Conservation (phyloP, 2,888 invertebrate species). For the Sipha maydis region DNA sequence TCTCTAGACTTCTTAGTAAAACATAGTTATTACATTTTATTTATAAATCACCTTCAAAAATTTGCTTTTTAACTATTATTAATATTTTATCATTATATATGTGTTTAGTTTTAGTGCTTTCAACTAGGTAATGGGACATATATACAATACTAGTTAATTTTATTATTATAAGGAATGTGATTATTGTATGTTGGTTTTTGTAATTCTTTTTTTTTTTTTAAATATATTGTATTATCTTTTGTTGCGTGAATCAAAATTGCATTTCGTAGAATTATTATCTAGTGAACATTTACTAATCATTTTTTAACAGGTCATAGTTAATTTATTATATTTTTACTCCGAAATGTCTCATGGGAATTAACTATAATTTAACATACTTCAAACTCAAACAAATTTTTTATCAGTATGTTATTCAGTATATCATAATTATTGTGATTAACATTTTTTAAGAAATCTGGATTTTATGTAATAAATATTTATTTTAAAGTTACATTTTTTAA, state of each 20-base stretch:
- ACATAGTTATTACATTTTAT: conserved; percentile 37
- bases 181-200: conserved; percentile 55
- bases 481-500: background rate
- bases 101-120: conserved; percentile 50
- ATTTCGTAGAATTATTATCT: conserved; percentile 19
- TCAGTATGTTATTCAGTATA: too few relatives aligned
- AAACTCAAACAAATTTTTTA: background rate
- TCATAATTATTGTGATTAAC: background rate
- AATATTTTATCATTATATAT: conserved; percentile 35
- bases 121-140: conserved; percentile 60
- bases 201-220: conserved; percentile 27
- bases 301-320: background rate
- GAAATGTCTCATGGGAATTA: background rate
- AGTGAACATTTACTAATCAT: background rate
- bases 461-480: background rate
- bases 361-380: background rate
- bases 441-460: background rate
- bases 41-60: conserved; percentile 24
- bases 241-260: conserved; percentile 58
- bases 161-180: conserved; percentile 53
- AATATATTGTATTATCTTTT: conserved; percentile 58
- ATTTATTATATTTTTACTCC: conserved; percentile 1
- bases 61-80: conserved; percentile 49
- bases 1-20: background rate
- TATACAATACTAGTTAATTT: conserved; percentile 61